A percentile compares a stretch with the other conserved stretches of the same genome.
Evolutionary conservation across 2,888 invertebrate genomes (phyloP).

Genomic region (Drosophila niveifrons): DNA sequence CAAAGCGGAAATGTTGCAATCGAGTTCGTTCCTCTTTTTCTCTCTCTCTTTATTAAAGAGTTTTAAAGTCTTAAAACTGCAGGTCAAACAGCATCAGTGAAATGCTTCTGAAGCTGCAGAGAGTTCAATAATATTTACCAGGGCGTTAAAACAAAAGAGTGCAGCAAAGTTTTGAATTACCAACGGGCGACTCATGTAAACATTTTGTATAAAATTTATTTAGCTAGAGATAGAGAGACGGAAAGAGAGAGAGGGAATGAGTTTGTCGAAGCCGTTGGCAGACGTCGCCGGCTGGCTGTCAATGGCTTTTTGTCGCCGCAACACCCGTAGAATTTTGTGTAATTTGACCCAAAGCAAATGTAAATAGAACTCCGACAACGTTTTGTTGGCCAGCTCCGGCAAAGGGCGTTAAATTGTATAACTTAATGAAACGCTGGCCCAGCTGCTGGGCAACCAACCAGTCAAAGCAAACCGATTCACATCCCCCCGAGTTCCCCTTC

Average conservation of each 20-base stretch:
- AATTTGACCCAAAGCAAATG: slow-evolving; percentile 85
- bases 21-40: neutral
- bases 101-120: neutral
- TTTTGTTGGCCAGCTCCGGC: slow-evolving; percentile 46
- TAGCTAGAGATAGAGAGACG: slow-evolving; percentile 43
- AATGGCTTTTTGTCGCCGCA: slow-evolving; percentile 78
- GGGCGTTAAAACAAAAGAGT: slow-evolving; percentile 62
- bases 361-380: slow-evolving; percentile 81
- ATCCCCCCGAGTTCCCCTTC: slow-evolving; percentile 19
- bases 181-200: slow-evolving; percentile 64
- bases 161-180: slow-evolving; percentile 69
- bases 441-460: slow-evolving; percentile 53
- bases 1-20: slow-evolving; percentile 35
- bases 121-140: slow-evolving; percentile 75
- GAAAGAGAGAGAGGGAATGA: neutral
- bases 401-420: slow-evolving; percentile 81
- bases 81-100: neutral
- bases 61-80: slow-evolving; percentile 33
- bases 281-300: slow-evolving; percentile 65
- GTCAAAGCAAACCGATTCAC: slow-evolving; percentile 67
- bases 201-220: slow-evolving; percentile 76
- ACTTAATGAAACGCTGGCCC: slow-evolving; percentile 83
- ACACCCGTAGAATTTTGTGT: slow-evolving; percentile 83
- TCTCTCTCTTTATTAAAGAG: slow-evolving; percentile 29
- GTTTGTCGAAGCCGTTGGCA: slow-evolving; percentile 14